Base-by-base conservation (phyloP, 2,888 invertebrate genomes). In the Drosophila trichaetosa region DNA sequence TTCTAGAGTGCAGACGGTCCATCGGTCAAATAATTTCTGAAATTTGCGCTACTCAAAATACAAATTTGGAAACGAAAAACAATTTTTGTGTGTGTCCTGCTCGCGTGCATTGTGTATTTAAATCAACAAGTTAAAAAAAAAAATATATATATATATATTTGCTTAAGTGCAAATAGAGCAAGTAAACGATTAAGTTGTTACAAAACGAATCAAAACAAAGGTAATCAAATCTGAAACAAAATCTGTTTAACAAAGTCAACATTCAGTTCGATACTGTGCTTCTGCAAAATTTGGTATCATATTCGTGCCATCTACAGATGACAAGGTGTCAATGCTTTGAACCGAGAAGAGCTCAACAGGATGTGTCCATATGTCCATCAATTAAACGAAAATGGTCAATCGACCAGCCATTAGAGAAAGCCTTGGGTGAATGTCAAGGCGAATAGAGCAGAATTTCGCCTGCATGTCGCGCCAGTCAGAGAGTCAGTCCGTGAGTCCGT, bases 341-440 rank as follows among this genome's bases (percentile, higher is more conserved):
- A 57, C 57, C 63, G 33, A 29, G 60, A 54, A 56, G 27, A 38
- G 38, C 61, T 72, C 68, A 87, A 72, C 87, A 89, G 89, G 89
- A 87, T 89, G 76, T 74, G 80, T 74, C 80, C 76, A 76, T 74
- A 74, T 84, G 87, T 81, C 82, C 52, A 79, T 87, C 89, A 89
- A 87, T 86, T 89, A 87, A 87, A 82, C 87, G 73, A 89, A 86
- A 86, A 89, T 87, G 87, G 89, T 84, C 86, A 89, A 84, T 84
- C 68, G 82, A 78, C 74, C 69, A 84, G 74, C 74, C 75, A 87
- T 82, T 87, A 79, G 89, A 86, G 86, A 86, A 86, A 86, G 86
- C 89, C 79, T 82, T 79, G 76, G 72, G 67, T 87, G 73, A 89
- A 89, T 89, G 85, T 76, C 79, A 77, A 80, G 77, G 74, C 84